Base-by-base conservation (phyloP, 1,140 invertebrate genomes). In the Lucilia sericata region DNA sequence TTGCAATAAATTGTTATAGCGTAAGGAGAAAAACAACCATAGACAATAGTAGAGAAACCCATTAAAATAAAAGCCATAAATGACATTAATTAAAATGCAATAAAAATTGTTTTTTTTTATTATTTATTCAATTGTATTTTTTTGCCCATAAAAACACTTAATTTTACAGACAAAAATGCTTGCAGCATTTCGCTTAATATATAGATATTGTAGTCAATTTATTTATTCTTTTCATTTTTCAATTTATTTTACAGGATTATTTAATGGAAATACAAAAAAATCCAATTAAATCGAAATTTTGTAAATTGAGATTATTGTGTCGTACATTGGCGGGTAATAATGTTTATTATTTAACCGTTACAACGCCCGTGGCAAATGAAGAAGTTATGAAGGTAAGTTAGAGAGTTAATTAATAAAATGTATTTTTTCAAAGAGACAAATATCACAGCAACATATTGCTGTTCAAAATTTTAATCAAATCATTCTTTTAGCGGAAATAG, bases 321-420 rank as follows among this genome's bases (percentile, higher is more conserved):
- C 93, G 96, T 78, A 96, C 96, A 2, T 90, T 99, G 83, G 96
- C 96, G 55, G 97, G 97, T 5, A 99, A 99, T 90, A 95, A 96
- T 87, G 96, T 99, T 9, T 97, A 98, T 89, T 96, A 99, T 87
- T 92, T 99, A 47, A 99, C 98, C 1, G 95, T 99, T 60, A 96
- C 95, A 12, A 94, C 95, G 14, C 93, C 97, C 87, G 90, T 93
- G 25, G 92, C 92, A 82, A 91, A 93, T 74, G 94, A 93, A 25
- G 93, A 94, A 76, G 86, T 84, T 14, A 88, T 86, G 86, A 86
- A 88, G 85, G 90, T 91, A 84, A 30, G 42, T 42, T n/a, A n/a
- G n/a, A n/a, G 42, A 85, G 85, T 85, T 19, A 47, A 55, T 5
- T 2, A 30, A 30, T 30, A 30, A n/a, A n/a, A 30, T 30, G 25